Percentiles rank a stretch among this genome's conserved stretches.
Conservation (phyloP, 2,888 invertebrate species). For the Heteropelma amictum region DNA sequence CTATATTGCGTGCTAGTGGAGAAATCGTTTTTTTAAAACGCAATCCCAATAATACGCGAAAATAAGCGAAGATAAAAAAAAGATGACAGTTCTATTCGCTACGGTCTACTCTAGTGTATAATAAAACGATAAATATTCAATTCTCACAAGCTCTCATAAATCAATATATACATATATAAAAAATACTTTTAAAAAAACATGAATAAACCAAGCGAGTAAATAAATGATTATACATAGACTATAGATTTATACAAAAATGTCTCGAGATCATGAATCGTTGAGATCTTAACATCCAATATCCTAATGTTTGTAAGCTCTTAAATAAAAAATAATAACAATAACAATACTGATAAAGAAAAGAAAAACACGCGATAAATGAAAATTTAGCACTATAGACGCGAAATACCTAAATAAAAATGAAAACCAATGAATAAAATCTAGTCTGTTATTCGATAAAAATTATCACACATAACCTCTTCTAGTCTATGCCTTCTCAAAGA, state of each 20-base stretch:
- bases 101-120: constrained; percentile 44
- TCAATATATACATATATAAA: constrained; percentile 43
- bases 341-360: constrained; percentile 11
- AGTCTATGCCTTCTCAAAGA: constrained; percentile 60
- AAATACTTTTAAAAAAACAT: constrained; percentile 11
- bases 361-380: constrained; percentile 41
- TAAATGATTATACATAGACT: constrained; percentile 35
- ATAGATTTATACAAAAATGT: constrained; percentile 54
- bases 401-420: constrained; percentile 45
- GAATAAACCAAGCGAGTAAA: constrained; percentile 15
- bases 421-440: constrained; percentile 43
- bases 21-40: constrained; percentile 17
- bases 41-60: constrained; percentile 32
- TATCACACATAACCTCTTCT: constrained; percentile 58
- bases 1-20: constrained; percentile 15
- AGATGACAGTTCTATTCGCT: constrained; percentile 21
- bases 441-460: constrained; percentile 57
- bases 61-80: neutral
- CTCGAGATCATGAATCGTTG: constrained; percentile 52
- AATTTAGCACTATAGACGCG: constrained; percentile 50
- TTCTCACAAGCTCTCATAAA: constrained; percentile 46
- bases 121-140: constrained; percentile 38
- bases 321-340: constrained; percentile 24
- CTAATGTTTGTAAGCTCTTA: constrained; percentile 51
- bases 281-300: constrained; percentile 49